phyloP scores from a whole-genome alignment of 2,113 vertebrate genomes.

The Leptobrachium leishanense region DNA sequence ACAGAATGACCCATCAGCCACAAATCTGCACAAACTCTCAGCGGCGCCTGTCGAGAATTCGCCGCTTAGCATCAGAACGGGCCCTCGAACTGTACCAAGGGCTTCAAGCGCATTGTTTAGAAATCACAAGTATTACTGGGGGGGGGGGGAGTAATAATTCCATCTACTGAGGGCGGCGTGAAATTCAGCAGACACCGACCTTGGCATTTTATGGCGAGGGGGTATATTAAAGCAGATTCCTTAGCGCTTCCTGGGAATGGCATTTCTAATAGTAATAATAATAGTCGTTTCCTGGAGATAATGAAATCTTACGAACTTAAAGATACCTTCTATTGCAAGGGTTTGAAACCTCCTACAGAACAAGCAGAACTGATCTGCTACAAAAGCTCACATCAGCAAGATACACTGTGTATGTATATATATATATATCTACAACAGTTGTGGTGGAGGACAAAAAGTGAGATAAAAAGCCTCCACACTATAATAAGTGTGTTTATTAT shows the following conservation, averaged over 20 bases:
- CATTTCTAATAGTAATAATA: neutral
- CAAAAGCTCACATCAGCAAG: too few species aligned
- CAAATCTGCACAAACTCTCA: too few species aligned
- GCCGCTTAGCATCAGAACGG: too few species aligned
- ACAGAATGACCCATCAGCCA: too few species aligned
- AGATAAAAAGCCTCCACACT: too few species aligned
- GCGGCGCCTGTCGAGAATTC: too few species aligned
- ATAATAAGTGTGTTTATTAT: too few species aligned
- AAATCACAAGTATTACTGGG: neutral
- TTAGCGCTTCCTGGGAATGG: constrained; percentile 3
- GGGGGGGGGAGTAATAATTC: constrained; percentile 3
- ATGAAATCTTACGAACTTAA: constrained; percentile 14
- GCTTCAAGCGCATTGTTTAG: neutral
- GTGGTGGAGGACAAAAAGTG: too few species aligned
- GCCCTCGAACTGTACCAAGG: neutral
- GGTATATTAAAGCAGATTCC: neutral
- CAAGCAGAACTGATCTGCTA: too few species aligned
- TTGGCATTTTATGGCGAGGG: constrained; percentile 2
- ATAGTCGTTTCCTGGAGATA: neutral
- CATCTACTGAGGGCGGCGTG: constrained; percentile 15
- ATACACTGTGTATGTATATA: too few species aligned
- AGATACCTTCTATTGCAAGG: neutral
- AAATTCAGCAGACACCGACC: constrained; percentile 15
- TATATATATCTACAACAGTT: too few species aligned
- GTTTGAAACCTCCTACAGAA: too few species aligned